These are phyloP conservation scores for Forbesichthys papilliferus DNA, from an alignment of 2,113 vertebrate genomes.

Conservation along the genomic window DNA sequence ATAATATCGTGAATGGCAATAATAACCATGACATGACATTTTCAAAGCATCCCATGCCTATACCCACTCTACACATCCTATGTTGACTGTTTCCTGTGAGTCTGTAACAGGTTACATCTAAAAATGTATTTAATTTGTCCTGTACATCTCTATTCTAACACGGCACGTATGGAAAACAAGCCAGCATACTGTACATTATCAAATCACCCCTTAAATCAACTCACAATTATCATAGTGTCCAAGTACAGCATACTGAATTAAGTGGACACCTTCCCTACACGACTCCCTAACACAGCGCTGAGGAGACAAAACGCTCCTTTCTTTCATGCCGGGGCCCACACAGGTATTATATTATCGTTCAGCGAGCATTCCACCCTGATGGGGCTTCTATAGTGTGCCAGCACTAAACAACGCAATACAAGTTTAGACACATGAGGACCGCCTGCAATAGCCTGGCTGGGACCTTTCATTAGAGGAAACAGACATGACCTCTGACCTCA, in stretches of 20 bases:
- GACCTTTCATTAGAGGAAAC: conserved; percentile 38
- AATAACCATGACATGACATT: too few species aligned
- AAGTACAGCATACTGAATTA: neutral
- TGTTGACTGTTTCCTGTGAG: too few species aligned
- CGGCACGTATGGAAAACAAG: neutral
- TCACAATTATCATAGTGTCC: too few species aligned
- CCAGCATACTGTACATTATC: neutral
- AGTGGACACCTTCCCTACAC: neutral
- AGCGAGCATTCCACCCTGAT: conserved; percentile 9
- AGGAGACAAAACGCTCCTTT: conserved; percentile 27
- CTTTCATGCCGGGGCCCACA: conserved; percentile 4
- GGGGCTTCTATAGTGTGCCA: neutral
- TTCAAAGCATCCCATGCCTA: too few species aligned
- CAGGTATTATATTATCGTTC: conserved; percentile 8
- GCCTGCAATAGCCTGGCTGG: conserved; percentile 7
- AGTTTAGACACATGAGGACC: neutral
- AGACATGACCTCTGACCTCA: conserved; percentile 31
- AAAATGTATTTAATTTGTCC: too few species aligned
- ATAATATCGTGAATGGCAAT: too few species aligned
- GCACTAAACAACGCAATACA: neutral
- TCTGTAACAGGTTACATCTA: too few species aligned
- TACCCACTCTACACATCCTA: too few species aligned
- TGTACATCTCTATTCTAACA: too few species aligned
- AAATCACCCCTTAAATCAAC: too few species aligned
- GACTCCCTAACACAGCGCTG: conserved; percentile 5